These are phyloP conservation scores for Diaperis boleti DNA, from an alignment of 2,888 invertebrate species.

Conservation along the genomic window DNA sequence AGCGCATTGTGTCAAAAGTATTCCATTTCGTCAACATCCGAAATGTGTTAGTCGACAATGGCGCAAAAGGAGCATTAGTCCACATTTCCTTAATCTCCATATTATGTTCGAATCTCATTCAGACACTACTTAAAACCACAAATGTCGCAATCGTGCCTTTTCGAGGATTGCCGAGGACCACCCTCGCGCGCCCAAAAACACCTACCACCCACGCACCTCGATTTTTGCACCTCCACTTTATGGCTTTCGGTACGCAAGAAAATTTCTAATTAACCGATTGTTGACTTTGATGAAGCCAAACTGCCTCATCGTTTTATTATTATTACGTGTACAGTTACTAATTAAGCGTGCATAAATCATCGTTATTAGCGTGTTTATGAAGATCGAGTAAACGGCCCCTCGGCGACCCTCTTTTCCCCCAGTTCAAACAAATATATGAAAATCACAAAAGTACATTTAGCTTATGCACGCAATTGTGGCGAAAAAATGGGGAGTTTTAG, in stretches of 20 bases:
- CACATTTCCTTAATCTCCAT: constrained; percentile 36
- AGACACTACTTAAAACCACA: constrained; percentile 29
- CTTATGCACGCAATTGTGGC: constrained; percentile 60
- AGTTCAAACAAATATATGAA: constrained; percentile 45
- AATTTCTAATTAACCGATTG: constrained; percentile 25
- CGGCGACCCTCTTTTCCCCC: constrained; percentile 23
- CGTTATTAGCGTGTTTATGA: constrained; percentile 8
- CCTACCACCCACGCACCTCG: constrained; percentile 34
- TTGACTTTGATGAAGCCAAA: constrained; percentile 25
- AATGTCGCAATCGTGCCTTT: constrained; percentile 39
- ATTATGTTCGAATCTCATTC: constrained; percentile 32
- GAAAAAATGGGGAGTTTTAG: constrained; percentile 62
- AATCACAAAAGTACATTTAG: constrained; percentile 58
- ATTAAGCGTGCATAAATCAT: constrained; percentile 25
- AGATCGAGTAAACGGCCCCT: constrained; percentile 1
- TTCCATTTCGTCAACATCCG: constrained; percentile 36
- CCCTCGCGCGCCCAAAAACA: constrained; percentile 23
- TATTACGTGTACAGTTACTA: constrained; percentile 21
- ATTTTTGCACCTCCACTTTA: constrained; percentile 27
- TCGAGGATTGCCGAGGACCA: constrained; percentile 34
- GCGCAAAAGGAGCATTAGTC: constrained; percentile 37
- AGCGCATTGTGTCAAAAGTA: constrained; percentile 17
- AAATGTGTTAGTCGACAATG: constrained; percentile 32
- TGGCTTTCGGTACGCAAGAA: constrained; percentile 19
- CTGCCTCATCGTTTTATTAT: constrained; percentile 29